Percentiles rank a stretch among this genome's conserved stretches.
Evolutionary conservation across 2,888 invertebrate species (phyloP).

Genomic region (Strigamia maritima): DNA sequence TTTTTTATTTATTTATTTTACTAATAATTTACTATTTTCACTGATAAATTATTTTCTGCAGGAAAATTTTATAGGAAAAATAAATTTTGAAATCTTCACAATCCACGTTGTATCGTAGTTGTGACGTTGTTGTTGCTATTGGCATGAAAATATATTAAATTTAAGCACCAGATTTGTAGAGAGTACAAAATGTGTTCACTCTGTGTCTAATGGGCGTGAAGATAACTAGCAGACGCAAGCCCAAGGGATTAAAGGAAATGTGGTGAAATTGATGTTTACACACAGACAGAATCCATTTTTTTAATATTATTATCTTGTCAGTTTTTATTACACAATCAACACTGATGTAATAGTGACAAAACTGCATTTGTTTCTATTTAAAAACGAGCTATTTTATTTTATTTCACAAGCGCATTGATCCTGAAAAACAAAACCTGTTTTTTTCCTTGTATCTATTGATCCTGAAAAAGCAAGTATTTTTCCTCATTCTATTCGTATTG

Average conservation of each 20-base stretch:
- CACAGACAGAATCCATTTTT: not conserved
- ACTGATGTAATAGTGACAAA: not conserved
- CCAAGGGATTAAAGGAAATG: constrained; percentile 6
- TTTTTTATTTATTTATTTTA: too few species aligned
- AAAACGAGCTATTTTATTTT: not conserved
- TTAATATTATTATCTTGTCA: not conserved
- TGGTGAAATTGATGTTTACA: not conserved
- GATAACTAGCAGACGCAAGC: not conserved
- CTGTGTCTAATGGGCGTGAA: constrained; percentile 23
- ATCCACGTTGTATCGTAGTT: not conserved
- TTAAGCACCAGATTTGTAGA: constrained; percentile 1
- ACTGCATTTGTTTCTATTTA: not conserved
- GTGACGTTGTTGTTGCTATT: not conserved
- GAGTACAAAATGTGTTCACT: not conserved
- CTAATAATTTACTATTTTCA: too few species aligned
- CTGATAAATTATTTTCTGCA: too few species aligned
- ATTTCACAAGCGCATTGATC: not conserved
- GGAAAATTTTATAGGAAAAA: too few species aligned
- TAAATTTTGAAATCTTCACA: not conserved
- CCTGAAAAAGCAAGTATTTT: too few species aligned
- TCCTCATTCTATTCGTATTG: too few species aligned
- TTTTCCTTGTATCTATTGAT: not conserved
- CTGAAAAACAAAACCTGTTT: not conserved
- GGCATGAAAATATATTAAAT: constrained; percentile 9
- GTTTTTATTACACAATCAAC: not conserved